phyloP scores from a whole-genome alignment of 2,797 vertebrate genomes.

The Centropyge bicolor region DNA sequence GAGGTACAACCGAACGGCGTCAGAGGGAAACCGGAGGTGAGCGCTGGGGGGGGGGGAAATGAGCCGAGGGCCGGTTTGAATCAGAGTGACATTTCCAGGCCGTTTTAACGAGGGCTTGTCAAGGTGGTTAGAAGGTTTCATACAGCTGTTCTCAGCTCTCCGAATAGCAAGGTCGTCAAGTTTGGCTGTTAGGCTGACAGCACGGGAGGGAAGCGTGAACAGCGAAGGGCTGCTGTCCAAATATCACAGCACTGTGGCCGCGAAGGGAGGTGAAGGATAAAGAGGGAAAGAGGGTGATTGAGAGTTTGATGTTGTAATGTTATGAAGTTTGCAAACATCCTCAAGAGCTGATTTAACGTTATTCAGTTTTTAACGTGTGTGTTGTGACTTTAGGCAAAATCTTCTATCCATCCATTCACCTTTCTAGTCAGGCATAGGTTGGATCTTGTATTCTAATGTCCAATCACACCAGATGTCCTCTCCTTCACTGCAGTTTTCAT shows the following conservation, averaged over 20 bases:
- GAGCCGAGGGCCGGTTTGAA: conserved; percentile 30
- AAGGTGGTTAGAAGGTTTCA: conserved; percentile 53
- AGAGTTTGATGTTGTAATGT: neutral
- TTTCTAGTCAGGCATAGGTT: neutral
- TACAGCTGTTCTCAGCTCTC: conserved; percentile 55
- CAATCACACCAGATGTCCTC: too few species aligned
- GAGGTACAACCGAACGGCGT: conserved; percentile 20
- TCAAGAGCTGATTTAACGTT: neutral
- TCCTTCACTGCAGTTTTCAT: too few species aligned
- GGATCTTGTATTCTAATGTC: neutral
- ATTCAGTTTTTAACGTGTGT: neutral
- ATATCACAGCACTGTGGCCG: conserved; percentile 28
- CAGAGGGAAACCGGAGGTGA: conserved; percentile 20
- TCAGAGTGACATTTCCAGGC: conserved; percentile 65
- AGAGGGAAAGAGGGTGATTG: neutral
- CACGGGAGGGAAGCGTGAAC: conserved; percentile 32
- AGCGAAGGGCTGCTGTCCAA: conserved; percentile 39
- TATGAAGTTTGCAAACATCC: neutral
- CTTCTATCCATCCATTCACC: too few species aligned
- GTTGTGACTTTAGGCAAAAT: neutral
- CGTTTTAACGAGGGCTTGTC: conserved; percentile 55
- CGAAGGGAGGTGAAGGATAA: neutral
- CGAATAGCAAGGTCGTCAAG: conserved; percentile 52
- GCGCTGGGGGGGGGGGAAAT: neutral
- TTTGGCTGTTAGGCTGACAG: conserved; percentile 51